Evolutionary conservation across 2,888 invertebrate species (phyloP), one percentile per base, ranked within the genome.

Genomic region (Aporophyla nigra): DNA sequence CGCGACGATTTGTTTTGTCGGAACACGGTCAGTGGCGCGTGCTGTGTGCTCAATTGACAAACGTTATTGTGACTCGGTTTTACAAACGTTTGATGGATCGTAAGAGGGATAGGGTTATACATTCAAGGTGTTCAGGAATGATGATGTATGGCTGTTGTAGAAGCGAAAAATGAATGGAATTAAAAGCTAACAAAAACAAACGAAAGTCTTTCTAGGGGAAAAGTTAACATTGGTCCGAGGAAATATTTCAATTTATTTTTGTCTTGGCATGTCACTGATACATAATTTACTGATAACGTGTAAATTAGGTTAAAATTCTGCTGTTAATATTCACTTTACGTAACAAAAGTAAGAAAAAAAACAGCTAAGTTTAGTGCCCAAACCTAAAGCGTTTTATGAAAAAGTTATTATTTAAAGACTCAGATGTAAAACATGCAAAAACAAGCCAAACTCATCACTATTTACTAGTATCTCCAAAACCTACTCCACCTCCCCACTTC

Each of bases 1-100:
- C 61, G 70, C 63, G 76, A 80, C 87, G 65, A 77, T 79, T 80
- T 86, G 78, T 87, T 85, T 81, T 78, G 86, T 84, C 71, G 76
- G 61, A 74, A 75, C 71, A 84, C 74, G 87, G 82, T 81, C 87
- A 82, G 73, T 81, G 74, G 87, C 81, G 83, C 84, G 81, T 83
- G 63, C 51, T 74, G 71, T 80, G 83, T 76, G 82, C 67, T 76
- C 84, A 68, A 83, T 83, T 68, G 69, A 83, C 77, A 77, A 77
- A 82, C 69, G 78, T 75, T 84, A 79, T 80, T 84, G 76, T 77
- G 68, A 71, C 69, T 68, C 58, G 54, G 70, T 77, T 80, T 63
- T 75, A 54, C 67, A 77, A 67, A 71, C 67, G 51, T 82, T 76
- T 82, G 87, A 87, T 82, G 27, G 76, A 85, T 83, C 68, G 74